Conservation (phyloP, 2,113 vertebrate genomes). For the Arvicanthis niloticus region DNA sequence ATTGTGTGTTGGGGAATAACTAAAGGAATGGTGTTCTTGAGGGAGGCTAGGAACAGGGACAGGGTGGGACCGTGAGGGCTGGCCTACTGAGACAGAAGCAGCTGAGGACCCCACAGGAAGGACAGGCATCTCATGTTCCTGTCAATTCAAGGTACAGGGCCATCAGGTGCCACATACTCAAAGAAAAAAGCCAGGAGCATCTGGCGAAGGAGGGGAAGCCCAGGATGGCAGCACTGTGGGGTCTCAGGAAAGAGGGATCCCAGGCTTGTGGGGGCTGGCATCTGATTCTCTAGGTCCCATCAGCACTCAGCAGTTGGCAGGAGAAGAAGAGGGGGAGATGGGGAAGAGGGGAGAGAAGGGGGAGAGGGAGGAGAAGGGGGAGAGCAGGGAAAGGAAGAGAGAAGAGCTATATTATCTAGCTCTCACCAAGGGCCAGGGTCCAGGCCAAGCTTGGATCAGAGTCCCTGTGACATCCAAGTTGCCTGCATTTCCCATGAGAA, state of each 20-base stretch:
- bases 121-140: not conserved
- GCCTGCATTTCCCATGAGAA: not conserved
- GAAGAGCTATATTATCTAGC: not conserved
- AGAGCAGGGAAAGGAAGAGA: fast-evolving
- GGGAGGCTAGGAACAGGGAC: not conserved
- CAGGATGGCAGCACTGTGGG: not conserved
- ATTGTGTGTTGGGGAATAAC: not conserved
- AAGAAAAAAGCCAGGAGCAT: not conserved
- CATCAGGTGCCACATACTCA: not conserved
- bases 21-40: not conserved
- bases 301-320: no score
- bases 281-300: not conserved
- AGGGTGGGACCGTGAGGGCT: no score
- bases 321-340: no score
- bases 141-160: not conserved
- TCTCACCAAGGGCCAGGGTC: not conserved
- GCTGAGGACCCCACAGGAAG: not conserved
- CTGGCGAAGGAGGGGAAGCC: not conserved
- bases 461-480: no score
- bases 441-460: not conserved
- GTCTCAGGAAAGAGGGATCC: not conserved
- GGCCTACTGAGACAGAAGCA: not conserved
- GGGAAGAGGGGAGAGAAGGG: no score
- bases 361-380: fast-evolving
- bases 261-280: no score